These are phyloP conservation scores for Copidosoma floridanum DNA, from an alignment of 1,140 invertebrate species.

Conservation along the genomic window DNA sequence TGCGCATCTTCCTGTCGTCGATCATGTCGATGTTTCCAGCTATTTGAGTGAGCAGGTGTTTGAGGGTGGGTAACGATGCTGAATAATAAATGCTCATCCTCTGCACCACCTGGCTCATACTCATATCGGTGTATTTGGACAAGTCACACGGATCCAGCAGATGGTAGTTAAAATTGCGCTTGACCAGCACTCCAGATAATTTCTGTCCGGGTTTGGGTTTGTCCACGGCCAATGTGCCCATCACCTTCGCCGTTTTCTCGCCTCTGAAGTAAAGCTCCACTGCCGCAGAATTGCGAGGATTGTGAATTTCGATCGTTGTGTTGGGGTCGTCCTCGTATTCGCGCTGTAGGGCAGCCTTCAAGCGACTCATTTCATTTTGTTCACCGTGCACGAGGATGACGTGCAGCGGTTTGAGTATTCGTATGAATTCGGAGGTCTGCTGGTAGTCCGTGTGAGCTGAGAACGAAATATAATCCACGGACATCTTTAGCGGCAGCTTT, in stretches of 20 bases:
- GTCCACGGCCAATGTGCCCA: constrained; percentile 86
- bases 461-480: constrained; percentile 99
- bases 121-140: constrained; percentile 94
- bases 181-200: constrained; percentile 92
- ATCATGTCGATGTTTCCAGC: constrained; percentile 77
- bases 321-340: constrained; percentile 92
- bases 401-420: constrained; percentile 90
- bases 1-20: constrained; percentile 72
- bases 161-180: constrained; percentile 98
- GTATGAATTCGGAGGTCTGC: constrained; percentile 97
- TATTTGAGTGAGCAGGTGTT: constrained; percentile 80
- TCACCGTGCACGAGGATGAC: constrained; percentile 98
- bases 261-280: constrained; percentile 93
- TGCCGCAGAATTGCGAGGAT: constrained; percentile 92
- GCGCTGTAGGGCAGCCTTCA: constrained; percentile 90
- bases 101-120: constrained; percentile 88
- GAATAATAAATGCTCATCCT: constrained; percentile 85
- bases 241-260: constrained; percentile 97
- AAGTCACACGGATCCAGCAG: constrained; percentile 88
- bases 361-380: constrained; percentile 95
- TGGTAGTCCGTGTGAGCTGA: constrained; percentile 99
- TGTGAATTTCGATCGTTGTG: constrained; percentile 89
- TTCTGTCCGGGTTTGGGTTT: constrained; percentile 74
- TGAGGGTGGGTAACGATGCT: constrained; percentile 75
- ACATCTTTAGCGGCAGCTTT: constrained; percentile 94